Evolutionary conservation across 30 jellyfish, hydroid and myxozoan species (phyloP), one percentile per base, ranked within the genome.

Genomic region (Haliclystus octoradiatus): DNA sequence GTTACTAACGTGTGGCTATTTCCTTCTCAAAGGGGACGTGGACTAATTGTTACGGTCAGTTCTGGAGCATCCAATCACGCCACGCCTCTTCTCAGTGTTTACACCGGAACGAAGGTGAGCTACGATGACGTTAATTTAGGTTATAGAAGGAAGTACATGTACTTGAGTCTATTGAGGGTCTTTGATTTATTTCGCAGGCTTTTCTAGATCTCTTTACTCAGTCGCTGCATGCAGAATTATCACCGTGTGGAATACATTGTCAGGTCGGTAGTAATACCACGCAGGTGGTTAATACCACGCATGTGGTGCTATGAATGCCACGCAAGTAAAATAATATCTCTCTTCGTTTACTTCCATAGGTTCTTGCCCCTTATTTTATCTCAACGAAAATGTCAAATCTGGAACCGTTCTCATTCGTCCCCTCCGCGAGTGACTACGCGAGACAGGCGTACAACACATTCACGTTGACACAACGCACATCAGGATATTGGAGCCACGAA

Each of bases 11-110:
- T n/a, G n/a, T n/a, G n/a, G n/a, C n/a, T n/a, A n/a, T n/a, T n/a
- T n/a, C n/a, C n/a, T n/a, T 40, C 14, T 19, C 57, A 19, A 5
- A 40, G 57, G 57, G 57, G 57, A 9, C 9, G 19, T 5, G 57
- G 57, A 9, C 14, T 40, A 19, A 19, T 40, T 19, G 57, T 40
- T 9, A 40, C 57, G 14, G 19, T 40, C 57, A 19, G 57, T 40
- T 40, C 57, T 40, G 57, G 57, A 5, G 57, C 57, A 40, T 40
- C 57, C 57, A 40, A 40, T 40, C 57, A 40, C 57, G 14, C 57
- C 57, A 40, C 57, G 19, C 57, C 57, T 9, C 57, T 40, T 9
- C 57, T 40, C 57, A 40, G 57, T 19, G 14, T 40, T 19, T 40
- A 40, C 57, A 40, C 57, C 9, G 57, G 57, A 9, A 40, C 57